Evolutionary conservation across 1,140 invertebrate species (phyloP).

Genomic region (Coelopa frigida): DNA sequence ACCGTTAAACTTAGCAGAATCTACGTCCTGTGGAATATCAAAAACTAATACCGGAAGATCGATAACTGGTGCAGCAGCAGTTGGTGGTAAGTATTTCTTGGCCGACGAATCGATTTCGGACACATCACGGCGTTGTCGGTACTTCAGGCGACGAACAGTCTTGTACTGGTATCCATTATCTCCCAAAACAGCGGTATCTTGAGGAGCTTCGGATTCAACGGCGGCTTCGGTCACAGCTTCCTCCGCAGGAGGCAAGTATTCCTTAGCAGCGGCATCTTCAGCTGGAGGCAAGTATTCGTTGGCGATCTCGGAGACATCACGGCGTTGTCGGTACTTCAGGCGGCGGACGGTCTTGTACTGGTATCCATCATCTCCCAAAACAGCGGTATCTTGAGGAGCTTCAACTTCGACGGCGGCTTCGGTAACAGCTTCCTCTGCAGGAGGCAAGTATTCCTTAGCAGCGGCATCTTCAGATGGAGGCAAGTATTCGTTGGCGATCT

Average conservation of each 20-base stretch:
- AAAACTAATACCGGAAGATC: slow-evolving; percentile 15
- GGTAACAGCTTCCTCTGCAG: slow-evolving; percentile 11
- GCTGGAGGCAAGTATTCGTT: slow-evolving; percentile 15
- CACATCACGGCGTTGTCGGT: slow-evolving; percentile 33
- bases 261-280: slow-evolving; percentile 15
- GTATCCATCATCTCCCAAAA: slow-evolving; percentile 19
- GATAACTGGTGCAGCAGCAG: slow-evolving; percentile 8
- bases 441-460: slow-evolving; percentile 23
- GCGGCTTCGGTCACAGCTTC: slow-evolving; percentile 13
- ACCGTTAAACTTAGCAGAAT: slow-evolving; percentile 11
- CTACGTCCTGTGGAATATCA: slow-evolving; percentile 19
- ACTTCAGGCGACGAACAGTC: slow-evolving; percentile 34
- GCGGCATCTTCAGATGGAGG: slow-evolving; percentile 18
- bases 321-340: slow-evolving; percentile 22
- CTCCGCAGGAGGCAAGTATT: slow-evolving; percentile 13
- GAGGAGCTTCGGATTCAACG: slow-evolving; percentile 9
- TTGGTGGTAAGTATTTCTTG: slow-evolving; percentile 16
- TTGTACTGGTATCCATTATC: slow-evolving; percentile 33
- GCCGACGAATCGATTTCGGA: slow-evolving; percentile 18
- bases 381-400: slow-evolving; percentile 14
- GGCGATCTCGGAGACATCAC: slow-evolving; percentile 25
- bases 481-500: slow-evolving; percentile 26
- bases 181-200: slow-evolving; percentile 22
- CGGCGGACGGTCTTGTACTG: slow-evolving; percentile 24
- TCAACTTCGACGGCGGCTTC: slow-evolving; percentile 12